Evolutionary conservation across 2,888 invertebrate genomes (phyloP), one percentile per base, ranked within the genome.

Genomic region (Nasonia oneida): DNA sequence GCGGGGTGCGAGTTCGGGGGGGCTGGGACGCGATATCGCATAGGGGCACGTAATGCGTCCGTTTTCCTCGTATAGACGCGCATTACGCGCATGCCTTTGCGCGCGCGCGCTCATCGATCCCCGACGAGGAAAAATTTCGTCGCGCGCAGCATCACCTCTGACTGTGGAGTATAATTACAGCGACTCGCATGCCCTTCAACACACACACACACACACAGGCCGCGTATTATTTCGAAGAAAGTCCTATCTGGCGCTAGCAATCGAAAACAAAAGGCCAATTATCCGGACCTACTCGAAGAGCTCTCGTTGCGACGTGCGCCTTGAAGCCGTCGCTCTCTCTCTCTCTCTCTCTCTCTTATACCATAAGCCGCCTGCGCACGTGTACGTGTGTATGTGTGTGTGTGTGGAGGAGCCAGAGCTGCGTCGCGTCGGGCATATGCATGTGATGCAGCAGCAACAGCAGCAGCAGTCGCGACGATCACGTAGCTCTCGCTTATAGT

Each of bases 401-500:
- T 23, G 23, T 64, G 12, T 29, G 29, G 23, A 10, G 15, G 64
- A 61, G 61, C 53, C 1, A 53, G 53, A 53, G 53, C 18, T 53
- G 61, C 61, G 53, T 73, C 81, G 83, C 81, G 50, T n/a, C 81
- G 79, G 67, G 86, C 64, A 75, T 57, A 77, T 79, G 77, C 83
- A 53, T 18, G 53, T 47, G 15, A 18, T 53, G 53, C 15, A 18
- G 53, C 53, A 53, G 53, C 53, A 53, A 4, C 50, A 53, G 53
- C 50, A 53, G 53, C 53, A 53, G 77, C 23, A 53, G 75, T 67
- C 78, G 81, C 82, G 86, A 87, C 84, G 73, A 70, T 74, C 87
- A 87, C 87, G 87, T 87, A 88, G 83, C 70, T 77, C 71, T 77
- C 71, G 81, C 75, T 86, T 81, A 57, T 73, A 83, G 86, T 84